phyloP scores from a whole-genome alignment of 2,888 invertebrate species.

The Coleophora flavipennella region DNA sequence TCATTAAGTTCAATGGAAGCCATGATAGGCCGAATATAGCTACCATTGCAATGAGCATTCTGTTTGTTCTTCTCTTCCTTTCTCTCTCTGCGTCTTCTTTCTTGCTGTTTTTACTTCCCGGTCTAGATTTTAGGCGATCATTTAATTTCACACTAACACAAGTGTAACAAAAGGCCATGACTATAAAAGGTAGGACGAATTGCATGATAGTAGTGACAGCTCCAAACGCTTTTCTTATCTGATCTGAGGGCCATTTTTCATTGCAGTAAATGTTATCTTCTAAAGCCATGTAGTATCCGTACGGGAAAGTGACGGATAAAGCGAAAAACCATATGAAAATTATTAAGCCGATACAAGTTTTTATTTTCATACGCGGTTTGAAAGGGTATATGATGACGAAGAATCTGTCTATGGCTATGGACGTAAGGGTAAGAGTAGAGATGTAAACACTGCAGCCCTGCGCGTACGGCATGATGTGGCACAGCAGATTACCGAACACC shows the following conservation, averaged over 20 bases:
- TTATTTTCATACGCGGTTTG: slow-evolving; percentile 84
- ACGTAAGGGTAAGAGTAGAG: slow-evolving; percentile 89
- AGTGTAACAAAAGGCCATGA: slow-evolving; percentile 89
- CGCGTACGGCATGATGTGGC: slow-evolving; percentile 89
- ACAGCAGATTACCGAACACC: slow-evolving; percentile 87
- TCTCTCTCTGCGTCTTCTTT: slow-evolving; percentile 86
- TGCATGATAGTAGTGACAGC: slow-evolving; percentile 86
- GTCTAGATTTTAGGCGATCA: slow-evolving; percentile 80
- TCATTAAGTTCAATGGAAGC: slow-evolving; percentile 86
- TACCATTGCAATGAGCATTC: slow-evolving; percentile 94
- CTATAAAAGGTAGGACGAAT: slow-evolving; percentile 88
- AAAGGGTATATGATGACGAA: slow-evolving; percentile 93
- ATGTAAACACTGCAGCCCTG: slow-evolving; percentile 92
- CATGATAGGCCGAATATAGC: slow-evolving; percentile 90
- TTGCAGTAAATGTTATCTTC: slow-evolving; percentile 73
- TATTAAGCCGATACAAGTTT: slow-evolving; percentile 83
- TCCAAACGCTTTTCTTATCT: slow-evolving; percentile 81
- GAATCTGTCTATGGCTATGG: slow-evolving; percentile 94
- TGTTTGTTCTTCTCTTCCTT: slow-evolving; percentile 85
- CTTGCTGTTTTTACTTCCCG: slow-evolving; percentile 80
- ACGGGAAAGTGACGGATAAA: slow-evolving; percentile 85
- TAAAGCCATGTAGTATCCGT: slow-evolving; percentile 84
- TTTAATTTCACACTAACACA: slow-evolving; percentile 84
- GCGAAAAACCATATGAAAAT: slow-evolving; percentile 87
- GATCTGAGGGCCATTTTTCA: slow-evolving; percentile 85